These are phyloP conservation scores for Syngnathus floridae DNA, from an alignment of 2,113 vertebrate genomes.

Conservation along the genomic window DNA sequence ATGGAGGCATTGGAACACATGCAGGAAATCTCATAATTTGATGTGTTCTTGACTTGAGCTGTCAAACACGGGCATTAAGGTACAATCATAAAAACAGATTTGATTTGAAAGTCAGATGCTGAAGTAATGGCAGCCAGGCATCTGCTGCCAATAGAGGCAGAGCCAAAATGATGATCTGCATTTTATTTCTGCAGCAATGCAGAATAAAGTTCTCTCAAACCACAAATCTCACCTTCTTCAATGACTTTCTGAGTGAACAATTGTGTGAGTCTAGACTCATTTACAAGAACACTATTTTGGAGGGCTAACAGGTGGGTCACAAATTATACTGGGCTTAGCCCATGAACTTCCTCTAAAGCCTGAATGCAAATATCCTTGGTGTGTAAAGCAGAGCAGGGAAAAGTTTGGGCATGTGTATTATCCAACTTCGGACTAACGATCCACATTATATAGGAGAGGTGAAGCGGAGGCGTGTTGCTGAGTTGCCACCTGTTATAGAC, in stretches of 20 bases:
- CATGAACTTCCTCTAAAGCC: conserved; percentile 43
- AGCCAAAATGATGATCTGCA: conserved; percentile 40
- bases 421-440: not conserved
- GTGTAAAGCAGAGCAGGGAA: conserved; percentile 34
- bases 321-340: conserved; percentile 59
- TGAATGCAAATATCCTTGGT: conserved; percentile 39
- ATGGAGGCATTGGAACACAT: conserved; percentile 20
- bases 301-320: conserved; percentile 60
- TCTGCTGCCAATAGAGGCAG: conserved; percentile 27
- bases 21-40: conserved; percentile 24
- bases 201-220: conserved; percentile 23
- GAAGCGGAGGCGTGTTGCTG: conserved; percentile 32
- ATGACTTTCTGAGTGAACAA: conserved; percentile 33
- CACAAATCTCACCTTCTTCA: conserved; percentile 30
- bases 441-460: conserved; percentile 25
- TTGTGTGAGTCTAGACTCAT: conserved; percentile 54
- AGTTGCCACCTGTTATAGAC: conserved; percentile 69
- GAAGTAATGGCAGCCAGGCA: conserved; percentile 9
- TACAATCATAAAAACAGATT: conserved; percentile 8
- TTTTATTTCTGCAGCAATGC: conserved; percentile 40
- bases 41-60: conserved; percentile 27
- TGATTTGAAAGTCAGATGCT: conserved; percentile 44
- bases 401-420: conserved; percentile 39
- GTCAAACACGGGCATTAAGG: conserved; percentile 36
- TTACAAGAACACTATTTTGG: conserved; percentile 39